phyloP scores from a whole-genome alignment of 2,888 invertebrate species.

The Polydrusus pterygomalis region DNA sequence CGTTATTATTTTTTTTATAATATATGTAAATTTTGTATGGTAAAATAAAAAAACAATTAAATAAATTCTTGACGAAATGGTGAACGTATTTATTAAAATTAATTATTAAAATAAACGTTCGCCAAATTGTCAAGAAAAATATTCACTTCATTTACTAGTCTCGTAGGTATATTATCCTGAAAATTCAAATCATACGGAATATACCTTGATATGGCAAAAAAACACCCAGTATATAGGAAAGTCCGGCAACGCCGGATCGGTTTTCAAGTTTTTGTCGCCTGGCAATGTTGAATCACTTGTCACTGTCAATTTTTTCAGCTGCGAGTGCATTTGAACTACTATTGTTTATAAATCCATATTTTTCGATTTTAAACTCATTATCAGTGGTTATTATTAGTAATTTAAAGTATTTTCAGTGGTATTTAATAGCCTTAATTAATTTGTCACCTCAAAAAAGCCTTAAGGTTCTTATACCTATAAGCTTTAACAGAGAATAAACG shows the following conservation, averaged over 20 bases:
- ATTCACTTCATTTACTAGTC: no score
- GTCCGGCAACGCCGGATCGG: not conserved
- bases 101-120: no score
- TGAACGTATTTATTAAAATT: no score
- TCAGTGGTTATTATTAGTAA: conserved; percentile 30
- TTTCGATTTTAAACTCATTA: conserved; percentile 39
- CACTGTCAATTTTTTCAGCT: conserved; percentile 8
- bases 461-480: conserved; percentile 16
- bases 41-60: no score
- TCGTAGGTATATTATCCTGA: no score
- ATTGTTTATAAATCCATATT: conserved; percentile 47
- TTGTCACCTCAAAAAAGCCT: not conserved
- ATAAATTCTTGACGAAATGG: no score
- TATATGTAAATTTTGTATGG: no score
- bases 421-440: conserved; percentile 22
- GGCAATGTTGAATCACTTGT: not conserved
- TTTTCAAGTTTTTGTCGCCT: not conserved
- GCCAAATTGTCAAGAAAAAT: no score
- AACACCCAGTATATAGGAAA: not conserved
- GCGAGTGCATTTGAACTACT: conserved; percentile 35
- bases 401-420: conserved; percentile 34
- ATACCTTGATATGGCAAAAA: no score
- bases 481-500: conserved; percentile 46
- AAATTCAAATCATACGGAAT: no score
- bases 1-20: not conserved